Base-by-base conservation (phyloP, 2,888 invertebrate species). In the Corbicula japonica region DNA sequence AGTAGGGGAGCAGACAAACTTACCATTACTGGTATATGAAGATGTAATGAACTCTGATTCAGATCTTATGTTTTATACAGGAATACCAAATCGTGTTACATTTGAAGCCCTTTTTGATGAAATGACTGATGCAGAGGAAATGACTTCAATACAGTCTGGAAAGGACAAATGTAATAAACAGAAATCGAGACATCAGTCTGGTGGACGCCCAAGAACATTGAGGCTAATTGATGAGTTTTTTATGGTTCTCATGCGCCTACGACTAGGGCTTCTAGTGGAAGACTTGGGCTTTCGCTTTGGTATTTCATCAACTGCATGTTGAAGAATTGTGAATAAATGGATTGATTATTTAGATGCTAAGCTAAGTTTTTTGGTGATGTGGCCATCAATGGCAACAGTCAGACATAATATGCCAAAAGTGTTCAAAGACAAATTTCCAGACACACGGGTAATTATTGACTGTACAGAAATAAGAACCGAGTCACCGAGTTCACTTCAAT, bases 391-490 rank as follows among this genome's bases (percentile, higher is more conserved):
- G 46, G 1, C 1, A 1, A 26, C 3, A 1, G 32, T 73, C 0
- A 46, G 77, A 23, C 15, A 15, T n/a, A 81, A 44, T 5, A 79
- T 77, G 77, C 74, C 69, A 12, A 28, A 44, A 34, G 10, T n/a
- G 12, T 77, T 77, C 50, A 38, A 34, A 41, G 52, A 41, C 12
- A 81, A 74, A 38, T 77, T 35, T 63, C 77, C 68, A 12, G 61
- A 71, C 0, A 48, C 46, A 10, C 18, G 80, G 18, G 73, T 83
- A 12, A 76, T 81, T 18, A 76, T 79, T n/a, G 79, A 82, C 63
- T 80, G 80, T 30, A 81, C 79, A 23, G 80, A 85, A 76, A 68
- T 83, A 12, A 28, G 34, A 23, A 73, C 75, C 18, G 69, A 80
- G 44, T 71, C 69, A n/a, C 77, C 80, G 23, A 48, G 58, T 48